phyloP scores from a whole-genome alignment of 1,140 invertebrate genomes.

The Cyclargus thomasi region DNA sequence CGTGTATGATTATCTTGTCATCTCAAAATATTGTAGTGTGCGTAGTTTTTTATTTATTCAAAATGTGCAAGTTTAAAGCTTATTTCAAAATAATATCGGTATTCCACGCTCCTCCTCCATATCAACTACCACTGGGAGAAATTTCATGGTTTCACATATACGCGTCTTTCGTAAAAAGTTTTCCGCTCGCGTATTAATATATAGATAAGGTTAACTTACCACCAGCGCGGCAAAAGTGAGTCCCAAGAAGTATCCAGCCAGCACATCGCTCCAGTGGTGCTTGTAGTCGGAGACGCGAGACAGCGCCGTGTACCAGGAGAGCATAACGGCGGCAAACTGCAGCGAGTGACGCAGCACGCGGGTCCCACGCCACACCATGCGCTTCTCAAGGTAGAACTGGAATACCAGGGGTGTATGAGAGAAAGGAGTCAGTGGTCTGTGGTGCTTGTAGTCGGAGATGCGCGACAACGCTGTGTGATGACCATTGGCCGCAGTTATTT shows the following conservation, averaged over 20 bases:
- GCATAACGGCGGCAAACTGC: constrained; percentile 82
- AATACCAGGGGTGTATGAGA: constrained; percentile 27
- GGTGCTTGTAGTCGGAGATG: constrained; percentile 97
- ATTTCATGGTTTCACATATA: too few species aligned
- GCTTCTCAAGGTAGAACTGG: constrained; percentile 89
- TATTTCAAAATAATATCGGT: too few species aligned
- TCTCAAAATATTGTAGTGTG: too few species aligned
- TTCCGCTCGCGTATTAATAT: too few species aligned
- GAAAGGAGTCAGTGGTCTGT: constrained; percentile 57
- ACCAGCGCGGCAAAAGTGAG: constrained; percentile 73
- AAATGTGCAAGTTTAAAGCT: too few species aligned
- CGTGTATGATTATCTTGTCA: too few species aligned
- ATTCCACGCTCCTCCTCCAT: too few species aligned
- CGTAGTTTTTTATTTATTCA: too few species aligned
- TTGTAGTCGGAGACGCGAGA: constrained; percentile 95
- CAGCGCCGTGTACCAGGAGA: constrained; percentile 88
- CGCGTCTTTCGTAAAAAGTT: too few species aligned
- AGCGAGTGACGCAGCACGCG: constrained; percentile 84
- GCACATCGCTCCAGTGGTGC: constrained; percentile 93
- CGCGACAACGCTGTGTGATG: constrained; percentile 89
- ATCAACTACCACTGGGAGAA: too few species aligned
- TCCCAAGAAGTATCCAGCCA: constrained; percentile 76
- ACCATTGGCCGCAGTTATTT: too few species aligned
- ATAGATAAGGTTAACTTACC: constrained; percentile 73
- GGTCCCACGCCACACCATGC: constrained; percentile 83